Percentiles rank a stretch among this genome's conserved stretches.
These are phyloP conservation scores for Drosophila differens DNA, from an alignment of 2,888 invertebrate species.

Conservation along the genomic window DNA sequence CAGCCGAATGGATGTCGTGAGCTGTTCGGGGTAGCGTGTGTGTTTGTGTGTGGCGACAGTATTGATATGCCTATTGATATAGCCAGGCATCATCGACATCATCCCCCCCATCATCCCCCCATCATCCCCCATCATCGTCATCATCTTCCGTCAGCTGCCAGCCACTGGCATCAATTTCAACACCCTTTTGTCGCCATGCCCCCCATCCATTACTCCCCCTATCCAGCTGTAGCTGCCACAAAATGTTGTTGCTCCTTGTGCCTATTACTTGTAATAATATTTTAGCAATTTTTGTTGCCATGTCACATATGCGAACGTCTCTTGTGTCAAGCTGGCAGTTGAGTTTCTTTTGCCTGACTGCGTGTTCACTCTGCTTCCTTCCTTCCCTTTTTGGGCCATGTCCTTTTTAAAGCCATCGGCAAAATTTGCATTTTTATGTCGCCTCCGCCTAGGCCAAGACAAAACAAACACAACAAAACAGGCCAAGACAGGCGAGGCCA, in stretches of 20 bases:
- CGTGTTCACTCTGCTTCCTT: neutral
- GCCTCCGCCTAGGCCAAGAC: constrained; percentile 34
- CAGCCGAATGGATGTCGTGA: constrained; percentile 32
- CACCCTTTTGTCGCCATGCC: constrained; percentile 58
- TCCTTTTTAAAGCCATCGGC: constrained; percentile 49
- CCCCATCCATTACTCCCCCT: neutral
- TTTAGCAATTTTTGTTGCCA: constrained; percentile 76
- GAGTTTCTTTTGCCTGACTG: constrained; percentile 13
- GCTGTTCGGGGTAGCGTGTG: constrained; percentile 8
- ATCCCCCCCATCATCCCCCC: constrained; percentile 43
- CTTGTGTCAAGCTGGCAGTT: constrained; percentile 40
- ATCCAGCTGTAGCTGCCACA: constrained; percentile 19
- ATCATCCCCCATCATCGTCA: constrained; percentile 15
- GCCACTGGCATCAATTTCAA: constrained; percentile 67
- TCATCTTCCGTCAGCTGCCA: constrained; percentile 5
- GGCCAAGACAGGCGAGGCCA: neutral
- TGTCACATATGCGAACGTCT: constrained; percentile 70
- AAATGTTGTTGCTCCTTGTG: constrained; percentile 54
- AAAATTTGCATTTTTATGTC: constrained; percentile 78
- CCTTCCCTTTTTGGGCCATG: constrained; percentile 12
- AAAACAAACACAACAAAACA: constrained; percentile 10
- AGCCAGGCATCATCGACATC: constrained; percentile 45
- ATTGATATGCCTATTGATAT: constrained; percentile 79
- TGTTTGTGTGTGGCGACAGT: constrained; percentile 38
- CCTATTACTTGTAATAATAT: constrained; percentile 80